Evolutionary conservation across 2,113 vertebrate genomes (phyloP).

Genomic region (Thunnus thynnus): DNA sequence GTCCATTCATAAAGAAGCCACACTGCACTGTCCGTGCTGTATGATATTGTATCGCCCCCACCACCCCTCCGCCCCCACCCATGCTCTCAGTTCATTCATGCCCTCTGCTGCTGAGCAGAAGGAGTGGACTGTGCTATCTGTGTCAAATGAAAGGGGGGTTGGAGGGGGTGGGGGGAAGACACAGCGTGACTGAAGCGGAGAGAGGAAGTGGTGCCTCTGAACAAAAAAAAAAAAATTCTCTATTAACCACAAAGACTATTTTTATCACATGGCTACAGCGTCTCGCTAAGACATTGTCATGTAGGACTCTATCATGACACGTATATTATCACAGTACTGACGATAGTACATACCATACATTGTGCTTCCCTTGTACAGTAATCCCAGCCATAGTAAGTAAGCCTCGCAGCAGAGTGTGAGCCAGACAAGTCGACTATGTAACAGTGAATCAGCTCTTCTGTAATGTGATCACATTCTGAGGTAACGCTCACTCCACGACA

Average conservation of each 20-base stretch:
- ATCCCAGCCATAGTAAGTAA: not conserved
- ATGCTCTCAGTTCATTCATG: constrained; percentile 75
- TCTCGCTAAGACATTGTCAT: not conserved
- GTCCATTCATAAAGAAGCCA: constrained; percentile 86
- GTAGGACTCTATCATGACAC: not conserved
- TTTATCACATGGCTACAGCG: constrained; percentile 25
- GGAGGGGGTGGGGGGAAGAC: not conserved
- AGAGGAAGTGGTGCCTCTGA: constrained; percentile 49
- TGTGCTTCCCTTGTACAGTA: not conserved
- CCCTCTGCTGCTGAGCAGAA: constrained; percentile 52
- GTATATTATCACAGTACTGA: not conserved
- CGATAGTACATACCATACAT: constrained; percentile 4
- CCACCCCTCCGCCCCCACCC: constrained; percentile 25
- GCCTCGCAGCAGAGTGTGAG: not conserved
- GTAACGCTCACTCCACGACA: constrained; percentile 30
- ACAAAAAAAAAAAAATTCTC: constrained; percentile 10
- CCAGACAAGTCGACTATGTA: constrained; percentile 24
- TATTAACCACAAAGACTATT: constrained; percentile 44
- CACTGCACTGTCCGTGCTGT: constrained; percentile 55
- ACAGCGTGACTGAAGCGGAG: constrained; percentile 37
- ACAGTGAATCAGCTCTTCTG: constrained; percentile 66
- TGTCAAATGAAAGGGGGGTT: constrained; percentile 23
- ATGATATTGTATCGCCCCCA: constrained; percentile 67
- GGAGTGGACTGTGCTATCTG: constrained; percentile 59
- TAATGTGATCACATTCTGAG: constrained; percentile 37